Evolutionary conservation across 2,888 invertebrate species (phyloP).

Genomic region (Athalia circularis): DNA sequence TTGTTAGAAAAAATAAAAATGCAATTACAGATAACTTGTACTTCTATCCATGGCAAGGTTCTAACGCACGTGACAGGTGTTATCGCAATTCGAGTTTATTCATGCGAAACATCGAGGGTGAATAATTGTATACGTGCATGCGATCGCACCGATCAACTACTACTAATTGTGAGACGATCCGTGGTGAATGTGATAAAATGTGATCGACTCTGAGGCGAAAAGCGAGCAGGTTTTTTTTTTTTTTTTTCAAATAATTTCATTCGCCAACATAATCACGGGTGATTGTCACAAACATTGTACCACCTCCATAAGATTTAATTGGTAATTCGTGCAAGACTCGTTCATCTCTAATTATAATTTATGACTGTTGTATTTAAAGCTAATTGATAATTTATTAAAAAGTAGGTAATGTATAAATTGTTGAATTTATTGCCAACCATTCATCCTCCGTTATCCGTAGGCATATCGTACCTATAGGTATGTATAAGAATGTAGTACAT

Average conservation of each 20-base stretch:
- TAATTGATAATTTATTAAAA: constrained; percentile 56
- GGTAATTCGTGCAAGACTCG: constrained; percentile 11
- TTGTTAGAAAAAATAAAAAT: no score
- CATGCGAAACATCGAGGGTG: no score
- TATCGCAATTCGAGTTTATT: no score
- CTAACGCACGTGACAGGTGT: no score
- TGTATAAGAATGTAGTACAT: no score
- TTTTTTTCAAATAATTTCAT: constrained; percentile 2
- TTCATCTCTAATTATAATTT: constrained; percentile 44
- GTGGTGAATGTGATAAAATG: not conserved
- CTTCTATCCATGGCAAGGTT: no score
- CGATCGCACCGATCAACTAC: no score
- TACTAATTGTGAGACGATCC: constrained; percentile 20
- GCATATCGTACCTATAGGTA: no score
- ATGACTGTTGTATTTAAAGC: constrained; percentile 51
- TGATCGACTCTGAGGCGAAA: constrained; percentile 26
- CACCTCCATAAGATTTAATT: constrained; percentile 46
- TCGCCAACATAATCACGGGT: not conserved
- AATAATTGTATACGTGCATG: not conserved
- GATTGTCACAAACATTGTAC: constrained; percentile 30
- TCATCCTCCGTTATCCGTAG: no score
- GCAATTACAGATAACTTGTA: no score
- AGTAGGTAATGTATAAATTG: constrained; percentile 43
- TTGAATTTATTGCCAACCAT: not conserved
- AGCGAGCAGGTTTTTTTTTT: not conserved